Evolutionary conservation across 2,888 invertebrate genomes (phyloP).

Genomic region (Alloplasta piceator): DNA sequence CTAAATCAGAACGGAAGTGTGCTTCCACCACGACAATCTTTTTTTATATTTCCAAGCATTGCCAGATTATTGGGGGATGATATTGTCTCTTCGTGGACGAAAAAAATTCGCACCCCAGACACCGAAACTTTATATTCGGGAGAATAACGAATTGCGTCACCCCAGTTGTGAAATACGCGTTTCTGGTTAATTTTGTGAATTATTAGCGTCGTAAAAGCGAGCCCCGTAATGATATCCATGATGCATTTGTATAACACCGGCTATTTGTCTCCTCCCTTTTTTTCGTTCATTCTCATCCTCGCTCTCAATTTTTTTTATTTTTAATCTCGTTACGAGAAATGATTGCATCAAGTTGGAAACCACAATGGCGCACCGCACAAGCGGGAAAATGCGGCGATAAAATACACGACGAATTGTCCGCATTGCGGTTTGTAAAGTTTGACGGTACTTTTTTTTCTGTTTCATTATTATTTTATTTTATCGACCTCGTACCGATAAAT

Average conservation of each 20-base stretch:
- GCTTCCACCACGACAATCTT: conserved; percentile 1
- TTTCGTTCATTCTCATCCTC: not conserved
- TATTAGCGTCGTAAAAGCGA: conserved; percentile 70
- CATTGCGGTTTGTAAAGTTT: conserved; percentile 51
- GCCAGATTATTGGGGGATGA: conserved; percentile 55
- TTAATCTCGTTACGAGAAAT: conserved; percentile 55
- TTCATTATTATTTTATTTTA: conserved; percentile 25
- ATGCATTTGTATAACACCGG: conserved; percentile 25
- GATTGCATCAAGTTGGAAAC: conserved; percentile 54
- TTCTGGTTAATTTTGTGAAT: conserved; percentile 70
- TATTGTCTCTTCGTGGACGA: conserved; percentile 30
- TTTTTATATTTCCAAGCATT: conserved; percentile 69
- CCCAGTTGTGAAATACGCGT: conserved; percentile 59
- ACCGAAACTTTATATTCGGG: conserved; percentile 11
- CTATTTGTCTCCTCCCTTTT: conserved; percentile 22
- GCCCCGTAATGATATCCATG: conserved; percentile 45
- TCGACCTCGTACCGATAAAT: conserved; percentile 44
- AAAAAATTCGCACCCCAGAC: conserved; percentile 11
- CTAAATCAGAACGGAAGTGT: conserved; percentile 56
- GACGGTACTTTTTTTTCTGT: conserved; percentile 37
- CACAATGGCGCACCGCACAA: conserved; percentile 24
- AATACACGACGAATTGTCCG: conserved; percentile 49
- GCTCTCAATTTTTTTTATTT: conserved; percentile 24
- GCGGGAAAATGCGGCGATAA: conserved; percentile 11
- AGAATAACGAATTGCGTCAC: conserved; percentile 63